A percentile compares a stretch with the other conserved stretches of the same genome.
These are phyloP conservation scores for Prosapia bicincta DNA, from an alignment of 2,888 invertebrate genomes.

Conservation along the genomic window DNA sequence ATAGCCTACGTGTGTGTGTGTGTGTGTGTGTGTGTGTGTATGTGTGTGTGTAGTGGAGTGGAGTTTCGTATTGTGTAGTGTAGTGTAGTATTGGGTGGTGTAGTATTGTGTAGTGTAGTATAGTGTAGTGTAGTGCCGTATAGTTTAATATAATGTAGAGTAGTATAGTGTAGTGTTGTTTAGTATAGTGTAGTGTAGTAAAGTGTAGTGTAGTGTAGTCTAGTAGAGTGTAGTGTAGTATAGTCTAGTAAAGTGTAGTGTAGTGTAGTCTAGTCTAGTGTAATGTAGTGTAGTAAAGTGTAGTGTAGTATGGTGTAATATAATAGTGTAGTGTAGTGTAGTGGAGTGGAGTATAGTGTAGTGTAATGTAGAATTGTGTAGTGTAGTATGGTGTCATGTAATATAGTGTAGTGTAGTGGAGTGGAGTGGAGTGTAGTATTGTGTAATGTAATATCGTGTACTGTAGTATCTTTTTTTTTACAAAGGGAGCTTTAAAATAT, in stretches of 20 bases:
- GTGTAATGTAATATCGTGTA: neutral
- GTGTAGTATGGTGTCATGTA: neutral
- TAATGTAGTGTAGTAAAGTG: neutral
- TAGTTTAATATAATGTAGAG: neutral
- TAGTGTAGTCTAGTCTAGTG: neutral
- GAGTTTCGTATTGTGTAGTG: slow-evolving; percentile 2
- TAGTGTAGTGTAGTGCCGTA: neutral
- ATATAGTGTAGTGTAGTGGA: neutral
- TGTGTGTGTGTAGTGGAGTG: neutral
- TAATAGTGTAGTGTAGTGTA: neutral
- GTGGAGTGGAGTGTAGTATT: neutral
- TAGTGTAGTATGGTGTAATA: neutral
- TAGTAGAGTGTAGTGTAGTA: slow-evolving; percentile 1
- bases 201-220: neutral
- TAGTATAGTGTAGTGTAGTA: neutral
- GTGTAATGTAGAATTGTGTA: neutral
- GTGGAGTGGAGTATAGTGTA: neutral
- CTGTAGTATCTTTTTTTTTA: no score
- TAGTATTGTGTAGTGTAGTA: neutral
- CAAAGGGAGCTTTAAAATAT: no score
- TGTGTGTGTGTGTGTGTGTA: no score
- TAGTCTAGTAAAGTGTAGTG: neutral
- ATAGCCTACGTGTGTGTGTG: no score
- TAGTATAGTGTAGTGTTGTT: slow-evolving; percentile 5
- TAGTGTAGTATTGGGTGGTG: slow-evolving; percentile 7